Percentiles rank a stretch among this genome's conserved stretches.
phyloP scores from a whole-genome alignment of 2,113 vertebrate genomes.

The Mirounga angustirostris region DNA sequence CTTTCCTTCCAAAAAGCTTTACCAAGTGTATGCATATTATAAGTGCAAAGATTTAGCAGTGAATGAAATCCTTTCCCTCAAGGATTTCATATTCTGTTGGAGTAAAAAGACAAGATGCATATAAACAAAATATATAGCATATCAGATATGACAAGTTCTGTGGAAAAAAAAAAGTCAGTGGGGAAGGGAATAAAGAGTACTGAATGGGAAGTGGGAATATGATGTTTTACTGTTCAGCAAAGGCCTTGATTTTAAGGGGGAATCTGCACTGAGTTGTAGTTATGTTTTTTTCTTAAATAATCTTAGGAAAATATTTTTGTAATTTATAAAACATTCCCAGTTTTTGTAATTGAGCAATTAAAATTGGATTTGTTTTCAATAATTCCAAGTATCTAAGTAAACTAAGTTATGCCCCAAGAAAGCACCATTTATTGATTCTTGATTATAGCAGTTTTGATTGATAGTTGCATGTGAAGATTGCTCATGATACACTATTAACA shows the following conservation, averaged over 20 bases:
- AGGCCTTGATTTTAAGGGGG: background rate
- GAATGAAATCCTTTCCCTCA: background rate
- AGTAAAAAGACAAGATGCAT: background rate
- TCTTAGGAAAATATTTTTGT: background rate
- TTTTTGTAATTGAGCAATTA: background rate
- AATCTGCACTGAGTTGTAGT: background rate
- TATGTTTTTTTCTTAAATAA: background rate
- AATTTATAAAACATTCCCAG: background rate
- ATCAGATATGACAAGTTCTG: background rate
- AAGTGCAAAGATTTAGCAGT: background rate
- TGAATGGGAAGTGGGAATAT: background rate
- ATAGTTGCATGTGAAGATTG: background rate
- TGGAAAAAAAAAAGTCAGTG: background rate
- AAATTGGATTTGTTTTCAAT: background rate
- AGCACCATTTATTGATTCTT: background rate
- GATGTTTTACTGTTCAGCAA: background rate
- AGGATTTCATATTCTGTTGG: background rate
- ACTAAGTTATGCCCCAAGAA: background rate
- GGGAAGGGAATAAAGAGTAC: background rate
- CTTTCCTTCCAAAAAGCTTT: background rate
- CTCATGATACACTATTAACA: background rate
- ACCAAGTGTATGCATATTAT: background rate
- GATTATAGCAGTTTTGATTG: background rate
- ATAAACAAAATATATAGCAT: background rate
- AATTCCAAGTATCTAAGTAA: background rate